These are phyloP conservation scores for Cryptocephalus moraei DNA, from an alignment of 2,888 invertebrate genomes.

Conservation along the genomic window DNA sequence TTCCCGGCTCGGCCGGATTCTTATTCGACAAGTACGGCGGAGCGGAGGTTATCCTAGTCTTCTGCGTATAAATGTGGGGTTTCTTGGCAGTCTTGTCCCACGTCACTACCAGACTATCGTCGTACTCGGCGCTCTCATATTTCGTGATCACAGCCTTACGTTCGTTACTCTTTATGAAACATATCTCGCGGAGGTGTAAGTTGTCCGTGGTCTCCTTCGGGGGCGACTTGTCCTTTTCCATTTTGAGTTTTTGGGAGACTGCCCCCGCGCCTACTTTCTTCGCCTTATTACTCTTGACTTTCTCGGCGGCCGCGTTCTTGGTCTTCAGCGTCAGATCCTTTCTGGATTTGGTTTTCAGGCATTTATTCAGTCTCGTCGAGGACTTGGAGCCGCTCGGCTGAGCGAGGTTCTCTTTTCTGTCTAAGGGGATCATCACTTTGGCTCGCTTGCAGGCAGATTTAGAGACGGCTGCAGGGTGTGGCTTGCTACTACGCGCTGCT, in stretches of 20 bases:
- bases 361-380: constrained; percentile 18
- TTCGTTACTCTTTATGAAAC: constrained; percentile 31
- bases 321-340: constrained; percentile 22
- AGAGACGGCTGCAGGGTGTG: constrained; percentile 20
- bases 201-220: constrained; percentile 7
- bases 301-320: constrained; percentile 18
- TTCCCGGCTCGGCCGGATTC: constrained; percentile 20
- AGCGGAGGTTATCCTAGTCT: constrained; percentile 13
- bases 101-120: constrained; percentile 30
- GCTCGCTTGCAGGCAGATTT: constrained; percentile 15
- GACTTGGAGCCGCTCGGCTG: constrained; percentile 28
- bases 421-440: constrained; percentile 22
- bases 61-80: constrained; percentile 28
- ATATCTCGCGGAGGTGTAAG: constrained; percentile 32
- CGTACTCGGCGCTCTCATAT: constrained; percentile 23
- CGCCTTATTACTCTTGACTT: constrained; percentile 9
- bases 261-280: constrained; percentile 3
- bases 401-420: constrained; percentile 32
- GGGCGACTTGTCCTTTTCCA: not conserved
- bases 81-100: constrained; percentile 26
- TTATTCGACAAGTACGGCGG: constrained; percentile 8
- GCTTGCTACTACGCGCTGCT: constrained; percentile 23
- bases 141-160: constrained; percentile 35
- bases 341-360: constrained; percentile 20
- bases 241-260: constrained; percentile 1